phyloP scores from a whole-genome alignment of 23 tunicate genomes.

The Styela clava region DNA sequence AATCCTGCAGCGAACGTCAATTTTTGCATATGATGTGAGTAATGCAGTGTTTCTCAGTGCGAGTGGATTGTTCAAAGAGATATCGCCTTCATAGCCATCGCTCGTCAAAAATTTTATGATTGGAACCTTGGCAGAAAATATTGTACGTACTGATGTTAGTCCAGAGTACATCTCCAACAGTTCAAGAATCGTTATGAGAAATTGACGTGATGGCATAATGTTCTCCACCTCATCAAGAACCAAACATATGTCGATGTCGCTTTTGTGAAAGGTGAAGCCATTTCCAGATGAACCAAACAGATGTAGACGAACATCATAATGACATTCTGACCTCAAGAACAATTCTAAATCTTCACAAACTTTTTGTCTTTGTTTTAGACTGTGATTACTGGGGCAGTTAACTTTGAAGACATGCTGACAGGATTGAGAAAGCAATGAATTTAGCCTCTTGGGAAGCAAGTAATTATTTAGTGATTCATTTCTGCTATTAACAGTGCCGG shows the following conservation, averaged over 20 bases:
- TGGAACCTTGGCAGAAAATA: neutral
- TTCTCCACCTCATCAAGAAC: neutral
- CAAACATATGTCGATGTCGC: slow-evolving; percentile 14
- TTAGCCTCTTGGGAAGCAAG: neutral
- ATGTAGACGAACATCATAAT: neutral
- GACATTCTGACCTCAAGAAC: neutral
- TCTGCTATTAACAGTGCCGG: no score
- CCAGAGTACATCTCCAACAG: neutral
- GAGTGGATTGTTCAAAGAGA: neutral
- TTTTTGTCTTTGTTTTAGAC: neutral
- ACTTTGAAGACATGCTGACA: neutral
- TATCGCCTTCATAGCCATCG: neutral
- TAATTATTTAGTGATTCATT: no score
- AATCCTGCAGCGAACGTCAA: neutral
- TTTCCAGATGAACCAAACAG: slow-evolving; percentile 15
- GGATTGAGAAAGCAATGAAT: neutral
- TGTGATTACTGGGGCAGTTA: neutral
- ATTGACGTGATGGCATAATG: neutral
- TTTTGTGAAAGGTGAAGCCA: neutral
- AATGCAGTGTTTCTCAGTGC: slow-evolving; percentile 7
- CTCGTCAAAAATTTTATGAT: neutral
- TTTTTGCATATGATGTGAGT: neutral
- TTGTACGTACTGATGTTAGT: neutral
- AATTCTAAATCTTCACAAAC: neutral
- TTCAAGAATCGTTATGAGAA: neutral